Evolutionary conservation across 1,140 invertebrate species (phyloP), one percentile per base, ranked within the genome.

Genomic region (Lordiphosa mommai): DNA sequence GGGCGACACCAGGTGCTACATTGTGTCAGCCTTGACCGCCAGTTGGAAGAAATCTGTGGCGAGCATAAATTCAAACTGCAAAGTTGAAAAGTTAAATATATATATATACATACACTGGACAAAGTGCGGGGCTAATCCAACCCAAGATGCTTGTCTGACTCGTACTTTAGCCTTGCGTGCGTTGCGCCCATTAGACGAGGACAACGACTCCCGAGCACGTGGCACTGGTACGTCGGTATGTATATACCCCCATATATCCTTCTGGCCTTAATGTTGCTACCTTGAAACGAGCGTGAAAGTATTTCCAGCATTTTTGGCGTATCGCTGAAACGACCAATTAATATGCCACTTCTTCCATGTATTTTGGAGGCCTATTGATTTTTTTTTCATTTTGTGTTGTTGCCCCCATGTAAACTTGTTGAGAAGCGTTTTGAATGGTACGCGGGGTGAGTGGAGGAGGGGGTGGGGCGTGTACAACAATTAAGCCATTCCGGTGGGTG

Each of bases 281-380:
- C 74, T 71, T 67, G 76, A 82, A 80, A 80, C 66, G 71, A 80
- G 76, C 76, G 77, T 80, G 76, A 80, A 80, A 80, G 76, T 82
- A 80, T 80, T 82, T 67, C 55, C 66, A 66, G 76, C 57, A 63
- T 70, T 80, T 77, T 80, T 49, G 69, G 52, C 63, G 61, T 80
- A 74, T 51, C 66, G 48, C 61, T 68, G 65, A 68, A 68, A 68
- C 67, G 50, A 51, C 76, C 76, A 80, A 80, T 82, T 80, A 82
- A 80, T 82, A 82, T 82, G 64, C 40, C 47, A 27, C 46, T 5
- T 4, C 44, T 17, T 20, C 20, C 32, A 37, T 30, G 3, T 23
- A 10, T 34, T 12, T 68, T 63, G 23, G 41, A 37, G 20, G 71
- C 43, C 51, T 80, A 80, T 80, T 82, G 76, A 80, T 80, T 80